Percentiles rank a stretch among this genome's conserved stretches.
phyloP scores from a whole-genome alignment of 2,113 vertebrate genomes.

The Zeus faber region DNA sequence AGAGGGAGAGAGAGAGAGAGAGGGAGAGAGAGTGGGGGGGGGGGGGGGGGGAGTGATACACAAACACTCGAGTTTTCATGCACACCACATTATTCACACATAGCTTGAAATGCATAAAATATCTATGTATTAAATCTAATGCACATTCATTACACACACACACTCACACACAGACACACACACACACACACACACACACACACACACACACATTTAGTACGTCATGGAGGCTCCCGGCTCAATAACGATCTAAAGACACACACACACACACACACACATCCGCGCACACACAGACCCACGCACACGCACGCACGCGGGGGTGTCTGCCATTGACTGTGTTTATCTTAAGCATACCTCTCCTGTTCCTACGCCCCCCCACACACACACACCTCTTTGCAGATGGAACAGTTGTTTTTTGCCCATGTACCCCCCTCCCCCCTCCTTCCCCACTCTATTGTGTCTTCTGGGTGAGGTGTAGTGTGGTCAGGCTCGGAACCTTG shows the following conservation, averaged over 20 bases:
- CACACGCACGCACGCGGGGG: too few relatives aligned
- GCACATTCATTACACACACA: neutral
- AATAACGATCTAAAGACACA: too few relatives aligned
- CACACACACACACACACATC: neutral
- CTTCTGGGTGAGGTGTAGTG: too few relatives aligned
- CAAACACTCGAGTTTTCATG: neutral
- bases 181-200: too few relatives aligned
- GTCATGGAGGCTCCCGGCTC: too few relatives aligned
- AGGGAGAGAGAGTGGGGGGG: conserved; percentile 6
- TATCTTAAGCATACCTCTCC: conserved; percentile 61
- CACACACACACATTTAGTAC: too few relatives aligned
- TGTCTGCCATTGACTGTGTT: conserved; percentile 44
- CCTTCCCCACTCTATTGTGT: too few relatives aligned
- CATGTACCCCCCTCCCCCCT: neutral
- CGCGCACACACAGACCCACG: neutral
- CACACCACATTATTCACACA: neutral
- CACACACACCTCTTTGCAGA: conserved; percentile 31
- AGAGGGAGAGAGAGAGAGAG: neutral
- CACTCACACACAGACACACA: neutral
- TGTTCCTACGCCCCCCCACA: conserved; percentile 19
- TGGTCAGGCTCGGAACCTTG: too few relatives aligned
- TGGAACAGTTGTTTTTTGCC: conserved; percentile 39
- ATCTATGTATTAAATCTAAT: neutral
- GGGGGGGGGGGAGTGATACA: neutral
- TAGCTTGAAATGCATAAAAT: neutral